Evolutionary conservation across 2,797 vertebrate genomes (phyloP), one percentile per base, ranked within the genome.

Genomic region (Enteromius afrohamiltoni): DNA sequence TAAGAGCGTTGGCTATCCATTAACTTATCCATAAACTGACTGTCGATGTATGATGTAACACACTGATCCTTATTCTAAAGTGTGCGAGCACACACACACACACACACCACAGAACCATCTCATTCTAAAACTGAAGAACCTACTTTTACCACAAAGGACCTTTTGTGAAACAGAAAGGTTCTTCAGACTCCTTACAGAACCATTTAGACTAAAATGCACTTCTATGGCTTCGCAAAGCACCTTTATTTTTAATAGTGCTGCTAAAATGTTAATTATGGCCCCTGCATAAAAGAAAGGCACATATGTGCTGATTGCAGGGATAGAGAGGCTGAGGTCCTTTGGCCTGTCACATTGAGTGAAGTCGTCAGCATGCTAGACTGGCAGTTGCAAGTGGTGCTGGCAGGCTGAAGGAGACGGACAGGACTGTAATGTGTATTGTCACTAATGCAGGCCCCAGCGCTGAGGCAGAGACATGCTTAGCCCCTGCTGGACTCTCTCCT

Each of bases 351-450:
- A 73, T 65, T 86, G 79, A 83, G 69, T 86, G 70, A 84, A 79
- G 77, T 87, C 83, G 29, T 60, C 40, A 31, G 64, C 13, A 37
- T 70, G 83, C 70, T 70, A 86, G 67, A 76, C 74, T 78, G 77
- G 75, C 78, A 83, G 77, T 86, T 85, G 29, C 58, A 79, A 79
- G 80, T 53, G 42, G 53, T 76, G 83, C 85, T 85, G 82, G 75
- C 79, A 83, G 77, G 84, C 79, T 89, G 86, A 69, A 82, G 84
- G 85, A 92, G 92, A 93, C 79, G 79, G 90, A 91, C 90, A 92
- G 87, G 88, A 91, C 90, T 80, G 89, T 93, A 92, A 94, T 95
- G 89, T 92, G 86, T 90, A 91, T 91, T 94, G 93, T 92, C 93
- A 93, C 91, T 91, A 93, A 94, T 91, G 92, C 89, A 92, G 85